These are phyloP conservation scores for Callimorpha dominula DNA, from an alignment of 2,888 invertebrate genomes.

Conservation along the genomic window DNA sequence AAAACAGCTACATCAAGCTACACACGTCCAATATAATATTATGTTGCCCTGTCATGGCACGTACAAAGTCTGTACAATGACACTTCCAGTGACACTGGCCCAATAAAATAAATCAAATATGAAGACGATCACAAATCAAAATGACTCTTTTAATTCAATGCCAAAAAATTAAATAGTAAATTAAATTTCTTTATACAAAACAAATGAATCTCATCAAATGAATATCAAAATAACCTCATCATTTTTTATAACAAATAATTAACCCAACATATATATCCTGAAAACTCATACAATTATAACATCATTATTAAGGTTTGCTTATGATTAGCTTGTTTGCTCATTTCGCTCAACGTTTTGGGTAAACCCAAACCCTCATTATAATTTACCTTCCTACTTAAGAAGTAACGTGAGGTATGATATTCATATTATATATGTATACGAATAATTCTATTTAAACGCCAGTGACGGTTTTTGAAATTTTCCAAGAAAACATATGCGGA, in stretches of 20 bases:
- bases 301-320: constrained; percentile 32
- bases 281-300: constrained; percentile 40
- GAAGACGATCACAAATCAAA: no score
- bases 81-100: no score
- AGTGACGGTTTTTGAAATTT: not conserved
- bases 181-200: no score
- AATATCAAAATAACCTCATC: not conserved
- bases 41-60: no score
- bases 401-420: constrained; percentile 12
- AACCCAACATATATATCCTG: constrained; percentile 38
- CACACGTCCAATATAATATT: no score
- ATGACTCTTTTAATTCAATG: no score
- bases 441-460: constrained; percentile 9
- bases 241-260: not conserved
- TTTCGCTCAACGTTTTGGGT: constrained; percentile 35
- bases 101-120: no score
- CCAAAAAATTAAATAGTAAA: not conserved
- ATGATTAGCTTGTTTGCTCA: constrained; percentile 47
- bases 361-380: constrained; percentile 40
- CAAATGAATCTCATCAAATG: not conserved
- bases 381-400: constrained; percentile 41
- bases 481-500: not conserved
- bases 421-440: not conserved
- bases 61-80: no score
- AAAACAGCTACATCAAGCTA: no score